Evolutionary conservation across 2,797 vertebrate species (phyloP), one percentile per base, ranked within the genome.

Genomic region (Carcharodon carcharias): DNA sequence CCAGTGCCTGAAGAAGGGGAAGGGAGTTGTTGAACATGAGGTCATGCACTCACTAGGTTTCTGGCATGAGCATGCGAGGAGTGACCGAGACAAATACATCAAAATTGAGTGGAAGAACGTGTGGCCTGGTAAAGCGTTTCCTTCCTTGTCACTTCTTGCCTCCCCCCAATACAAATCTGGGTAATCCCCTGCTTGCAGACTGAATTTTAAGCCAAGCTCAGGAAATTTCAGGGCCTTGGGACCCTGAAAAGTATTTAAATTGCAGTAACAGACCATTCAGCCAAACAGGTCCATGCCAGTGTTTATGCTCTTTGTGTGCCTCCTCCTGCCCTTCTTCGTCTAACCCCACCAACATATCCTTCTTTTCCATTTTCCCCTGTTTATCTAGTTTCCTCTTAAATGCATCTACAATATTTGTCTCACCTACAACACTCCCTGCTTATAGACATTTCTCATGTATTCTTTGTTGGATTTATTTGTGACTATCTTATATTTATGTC

Each of bases 11-110:
- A 67, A 1, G 65, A 97, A 40, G 54, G 97, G 97, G 40, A 97
- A 96, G 0, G 97, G 97, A 0, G 97, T 98, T 0, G 97, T 96
- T 26, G 96, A 97, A 0, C 97, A 98, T 0, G 97, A 98, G 56
- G 96, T 98, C 23, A 97, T 98, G 97, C 98, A 98, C 0, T 96
- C 97, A 28, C 96, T 97, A 28, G 97, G 98, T 45, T 98, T 98
- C 96, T 97, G 97, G 97, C 98, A 98, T 0, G 97, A 98, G 80
- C 97, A 98, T 0, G 96, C 97, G 0, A 96, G 97, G n/a, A 97
- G 97, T 0, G 97, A 98, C 77, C 97, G 97, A 7, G 97, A 98
- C 95, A 89, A 23, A 5, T 97, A 97, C 23, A 97, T 98, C 93
- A 87, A 50, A 11, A 96, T 98, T 80, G 96, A 96, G 92, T 98